A percentile compares a stretch with the other conserved stretches of the same genome.
These are phyloP conservation scores for Steinernema scapterisci DNA, from an alignment of 2,888 invertebrate genomes.

Conservation along the genomic window DNA sequence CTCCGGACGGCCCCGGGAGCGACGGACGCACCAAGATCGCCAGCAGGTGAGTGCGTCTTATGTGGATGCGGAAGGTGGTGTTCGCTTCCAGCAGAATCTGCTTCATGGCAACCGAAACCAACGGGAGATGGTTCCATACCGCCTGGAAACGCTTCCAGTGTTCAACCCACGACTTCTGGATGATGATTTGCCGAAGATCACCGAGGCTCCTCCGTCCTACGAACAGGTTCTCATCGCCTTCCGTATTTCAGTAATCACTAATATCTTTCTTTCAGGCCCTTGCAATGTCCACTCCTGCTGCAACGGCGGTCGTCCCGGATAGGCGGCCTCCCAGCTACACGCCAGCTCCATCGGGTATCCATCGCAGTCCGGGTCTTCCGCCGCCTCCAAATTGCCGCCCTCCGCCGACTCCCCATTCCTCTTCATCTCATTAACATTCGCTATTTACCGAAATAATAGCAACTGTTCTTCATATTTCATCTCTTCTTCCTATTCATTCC, in stretches of 20 bases:
- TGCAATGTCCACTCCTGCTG: conserved; percentile 12
- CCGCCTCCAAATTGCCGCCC: conserved; percentile 10
- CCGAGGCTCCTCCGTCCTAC: conserved; percentile 3
- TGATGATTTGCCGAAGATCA: background rate
- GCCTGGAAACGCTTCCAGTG: conserved; percentile 45
- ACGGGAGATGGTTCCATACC: conserved; percentile 17
- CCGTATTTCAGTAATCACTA: background rate
- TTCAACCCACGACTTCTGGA: conserved; percentile 41
- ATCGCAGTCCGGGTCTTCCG: background rate
- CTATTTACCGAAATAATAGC: background rate
- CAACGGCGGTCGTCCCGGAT: background rate
- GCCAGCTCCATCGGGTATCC: background rate
- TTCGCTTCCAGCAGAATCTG: background rate
- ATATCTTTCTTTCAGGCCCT: conserved; percentile 6
- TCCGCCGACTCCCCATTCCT: conserved; percentile 4
- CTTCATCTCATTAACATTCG: background rate
- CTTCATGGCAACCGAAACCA: background rate
- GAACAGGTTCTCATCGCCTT: conserved; percentile 19
- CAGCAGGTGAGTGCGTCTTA: background rate
- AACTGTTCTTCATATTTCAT: background rate
- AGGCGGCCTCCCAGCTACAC: conserved; percentile 5
- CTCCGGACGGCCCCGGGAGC: background rate
- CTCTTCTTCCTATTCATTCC: conserved; percentile 1
- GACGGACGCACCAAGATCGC: background rate
- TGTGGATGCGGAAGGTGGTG: background rate